These are phyloP conservation scores for Elysia crispata DNA, from an alignment of 2,888 invertebrate species.

Conservation along the genomic window DNA sequence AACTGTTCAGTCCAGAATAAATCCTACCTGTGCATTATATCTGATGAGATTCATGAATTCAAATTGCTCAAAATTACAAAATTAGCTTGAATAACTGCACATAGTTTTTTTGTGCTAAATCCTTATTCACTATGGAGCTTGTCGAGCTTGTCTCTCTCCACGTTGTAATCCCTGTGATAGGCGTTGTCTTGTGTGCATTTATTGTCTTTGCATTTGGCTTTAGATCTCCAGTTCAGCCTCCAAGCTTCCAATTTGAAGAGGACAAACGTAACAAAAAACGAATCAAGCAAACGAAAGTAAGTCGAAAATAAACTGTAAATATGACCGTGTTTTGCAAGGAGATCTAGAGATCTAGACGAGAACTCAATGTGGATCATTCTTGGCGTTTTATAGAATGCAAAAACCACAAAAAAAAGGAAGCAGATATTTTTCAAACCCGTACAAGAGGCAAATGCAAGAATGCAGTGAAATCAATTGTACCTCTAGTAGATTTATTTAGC, in stretches of 20 bases:
- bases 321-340: too few species aligned
- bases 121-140: constrained; percentile 65
- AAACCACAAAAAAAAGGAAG: too few species aligned
- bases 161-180: constrained; percentile 81
- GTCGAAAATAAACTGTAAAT: background rate
- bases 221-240: constrained; percentile 87
- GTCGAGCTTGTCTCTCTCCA: constrained; percentile 78
- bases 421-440: too few species aligned
- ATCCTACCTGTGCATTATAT: too few species aligned
- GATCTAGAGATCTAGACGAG: too few species aligned
- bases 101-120: background rate
- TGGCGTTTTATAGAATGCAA: too few species aligned
- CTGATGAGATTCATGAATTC: too few species aligned
- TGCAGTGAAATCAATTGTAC: too few species aligned
- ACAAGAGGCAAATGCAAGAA: too few species aligned
- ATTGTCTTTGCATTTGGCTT: constrained; percentile 88
- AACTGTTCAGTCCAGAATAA: background rate
- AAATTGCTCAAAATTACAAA: constrained; percentile 23
- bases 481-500: too few species aligned
- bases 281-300: constrained; percentile 64
- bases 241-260: constrained; percentile 71
- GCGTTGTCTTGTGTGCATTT: constrained; percentile 85
- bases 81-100: constrained; percentile 20
- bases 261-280: constrained; percentile 58
- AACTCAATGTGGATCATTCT: too few species aligned